Evolutionary conservation across 2,888 invertebrate species (phyloP).

Genomic region (Dicyrtoma fusca): DNA sequence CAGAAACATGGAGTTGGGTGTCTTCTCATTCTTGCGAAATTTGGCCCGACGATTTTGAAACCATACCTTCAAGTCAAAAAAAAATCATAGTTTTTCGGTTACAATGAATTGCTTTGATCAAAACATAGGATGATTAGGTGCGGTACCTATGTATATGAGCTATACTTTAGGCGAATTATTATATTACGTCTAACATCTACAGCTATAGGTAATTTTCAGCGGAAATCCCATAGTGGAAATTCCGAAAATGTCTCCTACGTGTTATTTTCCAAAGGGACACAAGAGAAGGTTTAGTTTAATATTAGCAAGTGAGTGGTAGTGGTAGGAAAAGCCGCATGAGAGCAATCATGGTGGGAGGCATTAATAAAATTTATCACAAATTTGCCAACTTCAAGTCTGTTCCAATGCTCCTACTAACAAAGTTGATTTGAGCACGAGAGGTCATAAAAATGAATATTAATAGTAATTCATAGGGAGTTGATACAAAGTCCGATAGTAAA

Average conservation of each 20-base stretch:
- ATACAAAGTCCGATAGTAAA: constrained; percentile 33
- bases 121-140: constrained; percentile 1
- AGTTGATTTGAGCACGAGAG: constrained; percentile 16
- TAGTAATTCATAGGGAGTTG: constrained; percentile 31
- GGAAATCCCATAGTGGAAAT: too few relatives aligned
- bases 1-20: constrained; percentile 28
- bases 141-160: too few relatives aligned
- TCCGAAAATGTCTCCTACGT: too few relatives aligned
- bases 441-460: constrained; percentile 39
- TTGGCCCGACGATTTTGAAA: constrained; percentile 90
- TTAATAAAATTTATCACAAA: too few relatives aligned
- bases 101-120: neutral
- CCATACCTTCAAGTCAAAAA: constrained; percentile 75
- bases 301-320: neutral
- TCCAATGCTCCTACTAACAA: constrained; percentile 7
- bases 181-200: too few relatives aligned
- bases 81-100: constrained; percentile 22
- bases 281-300: neutral
- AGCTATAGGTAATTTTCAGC: too few relatives aligned
- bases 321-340: neutral
- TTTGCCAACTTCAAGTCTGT: neutral
- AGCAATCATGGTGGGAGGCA: too few relatives aligned
- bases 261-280: too few relatives aligned
- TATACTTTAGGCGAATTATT: too few relatives aligned
- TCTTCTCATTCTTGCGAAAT: constrained; percentile 88